phyloP scores from a whole-genome alignment of 2,797 vertebrate species.

The Microctenopoma lineatum region DNA sequence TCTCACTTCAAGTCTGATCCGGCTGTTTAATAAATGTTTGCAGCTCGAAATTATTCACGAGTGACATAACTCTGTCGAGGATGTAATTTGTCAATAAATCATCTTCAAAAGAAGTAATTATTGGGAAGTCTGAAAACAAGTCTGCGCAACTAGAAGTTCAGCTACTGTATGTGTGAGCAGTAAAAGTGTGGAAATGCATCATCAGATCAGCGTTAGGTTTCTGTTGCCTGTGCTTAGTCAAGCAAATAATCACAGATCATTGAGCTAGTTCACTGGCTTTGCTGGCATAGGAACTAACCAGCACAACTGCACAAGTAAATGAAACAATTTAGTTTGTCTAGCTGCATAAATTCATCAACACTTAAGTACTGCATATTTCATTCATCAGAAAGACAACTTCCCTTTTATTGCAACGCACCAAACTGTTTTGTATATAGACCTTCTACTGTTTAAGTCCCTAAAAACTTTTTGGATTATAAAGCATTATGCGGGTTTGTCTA shows the following conservation, averaged over 20 bases:
- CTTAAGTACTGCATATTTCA: too few species aligned
- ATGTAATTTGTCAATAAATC: conserved; percentile 29
- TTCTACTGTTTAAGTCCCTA: too few species aligned
- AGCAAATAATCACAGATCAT: not conserved
- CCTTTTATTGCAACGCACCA: too few species aligned
- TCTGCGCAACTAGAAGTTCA: conserved; percentile 3
- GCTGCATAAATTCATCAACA: too few species aligned
- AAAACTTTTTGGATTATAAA: too few species aligned
- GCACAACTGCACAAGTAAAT: not conserved
- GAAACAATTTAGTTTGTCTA: not conserved
- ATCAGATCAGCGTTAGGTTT: conserved; percentile 2
- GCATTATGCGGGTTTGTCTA: not conserved
- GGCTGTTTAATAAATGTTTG: conserved; percentile 10
- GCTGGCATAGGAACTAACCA: not conserved
- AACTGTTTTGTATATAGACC: too few species aligned
- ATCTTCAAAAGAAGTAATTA: conserved; percentile 8
- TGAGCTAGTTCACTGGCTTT: too few species aligned
- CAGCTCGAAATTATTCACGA: conserved; percentile 36
- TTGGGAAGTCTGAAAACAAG: conserved; percentile 7
- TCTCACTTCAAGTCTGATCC: not conserved
- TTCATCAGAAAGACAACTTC: too few species aligned
- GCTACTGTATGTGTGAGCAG: not conserved
- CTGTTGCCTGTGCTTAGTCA: conserved; percentile 2
- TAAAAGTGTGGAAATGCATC: not conserved
- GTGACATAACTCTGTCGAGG: conserved; percentile 1